phyloP scores from a whole-genome alignment of 2,113 vertebrate genomes.

The Chlorodrepanis virens region DNA sequence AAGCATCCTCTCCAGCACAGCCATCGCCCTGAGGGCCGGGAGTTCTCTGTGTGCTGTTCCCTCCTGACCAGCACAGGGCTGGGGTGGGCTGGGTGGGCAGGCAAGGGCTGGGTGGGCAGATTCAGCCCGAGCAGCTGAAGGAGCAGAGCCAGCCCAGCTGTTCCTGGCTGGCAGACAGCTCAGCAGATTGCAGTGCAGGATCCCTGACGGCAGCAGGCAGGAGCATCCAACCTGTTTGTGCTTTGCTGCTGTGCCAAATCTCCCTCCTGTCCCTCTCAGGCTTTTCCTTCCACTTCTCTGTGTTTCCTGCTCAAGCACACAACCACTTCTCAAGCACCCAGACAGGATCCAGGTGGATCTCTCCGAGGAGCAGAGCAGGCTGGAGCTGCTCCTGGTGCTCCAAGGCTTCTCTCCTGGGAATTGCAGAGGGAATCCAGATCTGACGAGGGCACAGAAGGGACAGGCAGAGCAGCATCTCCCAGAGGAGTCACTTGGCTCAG shows the following conservation, averaged over 20 bases:
- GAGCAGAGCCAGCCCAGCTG: not conserved
- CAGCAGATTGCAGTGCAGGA: conserved; percentile 28
- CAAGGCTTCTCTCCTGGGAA: not conserved
- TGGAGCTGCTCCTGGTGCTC: not conserved
- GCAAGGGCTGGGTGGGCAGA: not conserved
- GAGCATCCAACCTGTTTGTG: not conserved
- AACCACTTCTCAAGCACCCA: not conserved
- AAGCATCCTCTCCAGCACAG: not conserved
- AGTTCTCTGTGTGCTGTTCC: not conserved
- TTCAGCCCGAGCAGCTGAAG: not conserved
- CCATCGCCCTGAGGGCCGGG: accelerated
- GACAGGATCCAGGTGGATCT: not conserved
- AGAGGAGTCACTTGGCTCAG: not conserved
- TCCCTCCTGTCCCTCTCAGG: not conserved
- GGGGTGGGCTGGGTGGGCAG: not conserved
- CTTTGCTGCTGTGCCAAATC: conserved; percentile 20
- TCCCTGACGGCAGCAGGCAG: not conserved
- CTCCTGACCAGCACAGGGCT: not conserved
- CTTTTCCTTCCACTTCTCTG: not conserved
- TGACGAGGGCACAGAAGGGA: not conserved
- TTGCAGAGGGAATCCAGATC: not conserved
- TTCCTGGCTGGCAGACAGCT: conserved; percentile 42
- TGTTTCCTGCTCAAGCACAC: not conserved
- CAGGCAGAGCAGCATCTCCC: not conserved
- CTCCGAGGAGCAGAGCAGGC: not conserved